Evolutionary conservation across 1,140 invertebrate genomes (phyloP), one percentile per base, ranked within the genome.

Genomic region (Cardiocondyla obscurior): DNA sequence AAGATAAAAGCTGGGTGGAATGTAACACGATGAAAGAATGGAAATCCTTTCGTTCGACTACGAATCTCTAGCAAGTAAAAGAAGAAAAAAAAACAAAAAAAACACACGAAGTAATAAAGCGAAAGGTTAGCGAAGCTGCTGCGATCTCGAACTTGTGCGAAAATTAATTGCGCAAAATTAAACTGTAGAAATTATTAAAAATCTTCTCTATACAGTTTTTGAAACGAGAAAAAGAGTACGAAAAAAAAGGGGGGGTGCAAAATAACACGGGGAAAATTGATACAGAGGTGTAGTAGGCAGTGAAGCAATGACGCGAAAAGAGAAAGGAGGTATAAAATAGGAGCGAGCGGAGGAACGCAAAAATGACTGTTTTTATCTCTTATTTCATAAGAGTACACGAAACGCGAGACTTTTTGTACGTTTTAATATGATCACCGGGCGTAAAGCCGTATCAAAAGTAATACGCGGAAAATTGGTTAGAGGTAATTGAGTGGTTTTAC

Each of bases 401-500:
- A 2, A 74, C 14, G 72, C 14, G 12, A n/a, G n/a, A 28, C 33
- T 67, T 77, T 28, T 10, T 44, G 58, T 77, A 67, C 33, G 67
- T 67, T 46, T 77, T 77, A 42, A 77, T 77, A 77, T 67, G 28
- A 77, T 77, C 46, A 53, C 46, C 16, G 28, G 51, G 44, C 60
- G 67, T 65, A 77, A 65, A 77, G 33, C 44, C 33, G 7, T 65
- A 77, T 77, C 74, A 77, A 39, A 25, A 77, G 60, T 49, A 8
- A 44, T 51, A 67, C 1, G 74, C 36, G 60, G 74, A 67, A 77
- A 77, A 77, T 67, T 77, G 60, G 60, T 77, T 51, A 28, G 58
- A 77, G 33, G 49, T 77, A 77, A 77, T 77, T 77, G 74, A 77
- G 67, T 77, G 46, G 60, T 77, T 67, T 77, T 77, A 77, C 33